Evolutionary conservation across 2,797 vertebrate species (phyloP).

Genomic region (Acipenser oxyrinchus): DNA sequence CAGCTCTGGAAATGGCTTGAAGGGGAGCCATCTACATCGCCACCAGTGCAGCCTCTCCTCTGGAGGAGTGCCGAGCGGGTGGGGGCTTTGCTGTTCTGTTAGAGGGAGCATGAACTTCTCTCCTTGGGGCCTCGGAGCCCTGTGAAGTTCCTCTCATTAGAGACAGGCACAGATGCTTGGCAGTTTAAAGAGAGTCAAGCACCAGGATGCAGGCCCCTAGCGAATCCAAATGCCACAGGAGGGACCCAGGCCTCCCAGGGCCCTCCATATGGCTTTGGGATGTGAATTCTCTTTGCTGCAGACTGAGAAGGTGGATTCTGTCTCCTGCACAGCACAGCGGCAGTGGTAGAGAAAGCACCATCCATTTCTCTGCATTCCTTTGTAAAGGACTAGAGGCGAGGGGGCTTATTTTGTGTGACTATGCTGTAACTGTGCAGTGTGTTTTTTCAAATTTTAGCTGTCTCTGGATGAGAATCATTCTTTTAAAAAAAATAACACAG

Average conservation of each 20-base stretch:
- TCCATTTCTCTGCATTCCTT: too few species aligned
- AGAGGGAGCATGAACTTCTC: conserved; percentile 29
- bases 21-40: conserved; percentile 28
- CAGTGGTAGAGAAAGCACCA: too few species aligned
- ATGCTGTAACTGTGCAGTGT: too few species aligned
- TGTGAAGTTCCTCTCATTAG: conserved; percentile 26
- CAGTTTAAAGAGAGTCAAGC: conserved; percentile 23
- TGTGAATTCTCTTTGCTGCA: conserved; percentile 19
- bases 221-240: conserved; percentile 13
- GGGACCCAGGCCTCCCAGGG: conserved; percentile 16
- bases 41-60: conserved; percentile 20
- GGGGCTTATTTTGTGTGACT: too few species aligned
- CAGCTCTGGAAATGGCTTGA: conserved; percentile 17
- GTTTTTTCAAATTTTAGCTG: too few species aligned
- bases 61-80: conserved; percentile 23
- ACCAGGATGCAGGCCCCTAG: conserved; percentile 18
- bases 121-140: conserved; percentile 19
- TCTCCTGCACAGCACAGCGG: too few species aligned
- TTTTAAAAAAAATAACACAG: too few species aligned
- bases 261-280: conserved; percentile 38
- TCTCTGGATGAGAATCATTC: too few species aligned
- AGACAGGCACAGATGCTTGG: conserved; percentile 36
- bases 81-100: conserved; percentile 23
- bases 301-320: conserved; percentile 15
- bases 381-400: too few species aligned